Evolutionary conservation across 64 coral and sea anemone species (phyloP), one percentile per base, ranked within the genome.

Genomic region (Platygyra sinensis): DNA sequence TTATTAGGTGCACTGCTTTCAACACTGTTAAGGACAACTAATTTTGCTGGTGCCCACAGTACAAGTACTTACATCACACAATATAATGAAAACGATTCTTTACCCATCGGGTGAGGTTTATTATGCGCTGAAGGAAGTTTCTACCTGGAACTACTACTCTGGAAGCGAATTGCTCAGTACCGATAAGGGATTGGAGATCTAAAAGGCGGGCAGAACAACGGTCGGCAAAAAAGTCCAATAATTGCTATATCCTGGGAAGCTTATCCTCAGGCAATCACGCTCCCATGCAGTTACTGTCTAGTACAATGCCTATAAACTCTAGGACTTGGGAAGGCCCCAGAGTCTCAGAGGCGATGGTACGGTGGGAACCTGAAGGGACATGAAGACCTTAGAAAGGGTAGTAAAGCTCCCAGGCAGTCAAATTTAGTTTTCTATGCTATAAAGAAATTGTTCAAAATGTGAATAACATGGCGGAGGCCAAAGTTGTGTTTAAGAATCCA

Each of bases 371-470:
- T 30, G 16, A 24, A 52, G 42, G 18, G 36, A 52, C 42, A 22
- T 79, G 4, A 79, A 79, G 5, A 51, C 16, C 57, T 81, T 81
- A 16, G 60, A 24, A 11, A 81, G 78, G n/a, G n/a, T 81, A 60
- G 30, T 57, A 36, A 81, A 59, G 60, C 52, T 81, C 78, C 52
- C n/a, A 59, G 52, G 60, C 78, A 81, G 13, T 10, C 20, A 10
- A 81, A n/a, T n/a, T n/a, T 0, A 10, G 38, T 81, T 81, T 59
- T 8, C 10, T 81, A 8, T 0, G 78, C 78, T 12, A 81, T 36
- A 5, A 33, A 81, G 29, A 81, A 60, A 52, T 81, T 52, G 15
- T 81, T 52, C 78, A 81, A 15, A 1, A 81, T 81, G 78, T 81
- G 78, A 60, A 81, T 81, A 17, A 81, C 78, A 59, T 81, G 22